These are phyloP conservation scores for Drosophila willistoni DNA, from an alignment of 1,140 invertebrate species.

Conservation along the genomic window DNA sequence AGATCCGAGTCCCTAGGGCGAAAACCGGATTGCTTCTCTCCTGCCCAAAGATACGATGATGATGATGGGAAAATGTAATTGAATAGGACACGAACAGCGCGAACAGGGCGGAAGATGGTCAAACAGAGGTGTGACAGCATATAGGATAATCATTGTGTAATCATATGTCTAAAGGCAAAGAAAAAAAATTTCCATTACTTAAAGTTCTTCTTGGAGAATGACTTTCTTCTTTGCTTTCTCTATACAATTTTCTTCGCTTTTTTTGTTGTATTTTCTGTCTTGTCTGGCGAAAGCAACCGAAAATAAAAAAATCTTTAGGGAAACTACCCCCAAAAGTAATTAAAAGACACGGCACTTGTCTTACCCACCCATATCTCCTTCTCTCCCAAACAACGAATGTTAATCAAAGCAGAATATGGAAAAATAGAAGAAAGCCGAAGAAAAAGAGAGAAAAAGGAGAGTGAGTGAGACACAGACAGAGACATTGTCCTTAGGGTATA, in stretches of 20 bases:
- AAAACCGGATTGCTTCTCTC: conserved; percentile 31
- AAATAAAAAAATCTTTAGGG: conserved; percentile 35
- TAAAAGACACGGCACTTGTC: conserved; percentile 60
- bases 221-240: conserved; percentile 25
- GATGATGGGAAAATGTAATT: conserved; percentile 45
- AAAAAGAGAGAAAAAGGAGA: not conserved
- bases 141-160: conserved; percentile 20
- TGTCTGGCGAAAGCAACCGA: conserved; percentile 1
- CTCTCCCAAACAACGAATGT: conserved; percentile 51
- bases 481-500: conserved; percentile 72
- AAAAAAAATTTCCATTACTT: conserved; percentile 32
- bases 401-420: conserved; percentile 73
- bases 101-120: not conserved
- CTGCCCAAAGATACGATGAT: not conserved
- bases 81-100: conserved; percentile 38
- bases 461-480: conserved; percentile 31
- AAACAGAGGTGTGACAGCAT: conserved; percentile 25
- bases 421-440: conserved; percentile 49
- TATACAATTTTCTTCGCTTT: conserved; percentile 3
- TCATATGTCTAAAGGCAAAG: conserved; percentile 15
- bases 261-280: not conserved
- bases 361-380: conserved; percentile 7
- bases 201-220: conserved; percentile 33
- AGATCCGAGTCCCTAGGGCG: conserved; percentile 54
- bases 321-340: conserved; percentile 80